Evolutionary conservation across 1,140 invertebrate genomes (phyloP).

Genomic region (Cydia fagiglandana): DNA sequence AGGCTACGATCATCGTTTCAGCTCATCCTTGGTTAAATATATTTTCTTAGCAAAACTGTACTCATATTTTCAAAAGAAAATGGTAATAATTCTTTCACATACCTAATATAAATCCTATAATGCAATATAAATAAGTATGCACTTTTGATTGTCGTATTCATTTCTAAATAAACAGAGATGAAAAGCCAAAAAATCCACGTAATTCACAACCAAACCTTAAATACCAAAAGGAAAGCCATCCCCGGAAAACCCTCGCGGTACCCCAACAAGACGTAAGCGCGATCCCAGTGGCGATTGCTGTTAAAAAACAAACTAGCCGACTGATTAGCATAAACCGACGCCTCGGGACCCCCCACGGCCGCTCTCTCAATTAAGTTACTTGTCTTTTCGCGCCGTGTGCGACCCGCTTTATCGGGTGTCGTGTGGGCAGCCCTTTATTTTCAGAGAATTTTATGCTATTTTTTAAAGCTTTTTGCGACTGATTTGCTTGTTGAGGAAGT

Average conservation of each 20-base stretch:
- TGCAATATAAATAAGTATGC: too few relatives aligned
- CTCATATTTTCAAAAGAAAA: too few relatives aligned
- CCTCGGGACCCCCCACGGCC: conserved; percentile 65
- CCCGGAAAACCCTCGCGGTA: conserved; percentile 44
- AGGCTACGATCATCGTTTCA: background rate
- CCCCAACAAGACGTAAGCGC: conserved; percentile 56
- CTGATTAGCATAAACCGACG: conserved; percentile 75
- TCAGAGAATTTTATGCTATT: conserved; percentile 63
- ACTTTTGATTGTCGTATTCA: too few relatives aligned
- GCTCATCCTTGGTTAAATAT: too few relatives aligned
- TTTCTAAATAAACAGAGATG: background rate
- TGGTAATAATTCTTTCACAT: too few relatives aligned
- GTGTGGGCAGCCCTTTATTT: conserved; percentile 64
- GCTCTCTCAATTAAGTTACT: conserved; percentile 72
- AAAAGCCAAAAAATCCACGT: background rate
- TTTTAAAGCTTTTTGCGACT: conserved; percentile 46
- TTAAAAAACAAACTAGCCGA: conserved; percentile 73
- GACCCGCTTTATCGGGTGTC: conserved; percentile 22
- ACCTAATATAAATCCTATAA: too few relatives aligned
- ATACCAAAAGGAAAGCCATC: background rate
- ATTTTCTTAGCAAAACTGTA: too few relatives aligned
- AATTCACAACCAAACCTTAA: background rate
- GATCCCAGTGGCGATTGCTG: conserved; percentile 59
- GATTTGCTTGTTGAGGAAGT: conserved; percentile 25
- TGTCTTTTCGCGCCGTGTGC: conserved; percentile 61